Conservation (phyloP, 2,888 invertebrate species). For the Hydroisotoma schaefferi region DNA sequence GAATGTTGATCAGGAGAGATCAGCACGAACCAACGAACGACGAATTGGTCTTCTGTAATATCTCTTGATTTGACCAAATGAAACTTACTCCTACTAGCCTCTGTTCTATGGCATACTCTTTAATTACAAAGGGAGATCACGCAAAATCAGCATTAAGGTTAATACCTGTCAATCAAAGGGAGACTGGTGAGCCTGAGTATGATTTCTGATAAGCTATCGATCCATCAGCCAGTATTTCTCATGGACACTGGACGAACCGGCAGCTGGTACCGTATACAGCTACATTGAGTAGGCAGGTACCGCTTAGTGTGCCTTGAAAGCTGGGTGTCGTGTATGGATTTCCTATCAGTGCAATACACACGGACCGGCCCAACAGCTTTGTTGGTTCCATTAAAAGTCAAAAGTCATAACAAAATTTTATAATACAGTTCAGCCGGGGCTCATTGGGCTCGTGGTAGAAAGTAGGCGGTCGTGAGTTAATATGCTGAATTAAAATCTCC, state of each 20-base stretch:
- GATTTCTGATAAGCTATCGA: constrained; percentile 38
- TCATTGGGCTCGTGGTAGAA: neutral
- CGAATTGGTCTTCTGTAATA: constrained; percentile 23
- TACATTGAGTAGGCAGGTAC: too few species aligned
- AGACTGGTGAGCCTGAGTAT: constrained; percentile 18
- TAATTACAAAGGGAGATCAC: constrained; percentile 48
- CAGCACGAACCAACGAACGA: neutral
- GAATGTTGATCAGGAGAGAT: constrained; percentile 6
- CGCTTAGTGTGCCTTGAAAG: too few species aligned
- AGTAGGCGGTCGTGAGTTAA: neutral
- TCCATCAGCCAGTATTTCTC: constrained; percentile 18
- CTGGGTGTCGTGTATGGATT: too few species aligned
- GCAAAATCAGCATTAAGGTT: constrained; percentile 49
- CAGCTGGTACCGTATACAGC: too few species aligned
- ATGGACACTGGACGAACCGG: too few species aligned
- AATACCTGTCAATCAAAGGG: constrained; percentile 48
- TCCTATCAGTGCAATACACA: constrained; percentile 9
- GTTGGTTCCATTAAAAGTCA: constrained; percentile 1
- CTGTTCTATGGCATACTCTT: constrained; percentile 45
- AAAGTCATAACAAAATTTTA: constrained; percentile 19
- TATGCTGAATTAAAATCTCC: constrained; percentile 1
- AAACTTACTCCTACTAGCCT: too few species aligned
- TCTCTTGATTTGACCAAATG: constrained; percentile 39
- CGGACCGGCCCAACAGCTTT: too few species aligned
- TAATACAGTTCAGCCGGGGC: constrained; percentile 2